Conservation (phyloP, 2,113 vertebrate genomes). For the Phrynosoma platyrhinos region DNA sequence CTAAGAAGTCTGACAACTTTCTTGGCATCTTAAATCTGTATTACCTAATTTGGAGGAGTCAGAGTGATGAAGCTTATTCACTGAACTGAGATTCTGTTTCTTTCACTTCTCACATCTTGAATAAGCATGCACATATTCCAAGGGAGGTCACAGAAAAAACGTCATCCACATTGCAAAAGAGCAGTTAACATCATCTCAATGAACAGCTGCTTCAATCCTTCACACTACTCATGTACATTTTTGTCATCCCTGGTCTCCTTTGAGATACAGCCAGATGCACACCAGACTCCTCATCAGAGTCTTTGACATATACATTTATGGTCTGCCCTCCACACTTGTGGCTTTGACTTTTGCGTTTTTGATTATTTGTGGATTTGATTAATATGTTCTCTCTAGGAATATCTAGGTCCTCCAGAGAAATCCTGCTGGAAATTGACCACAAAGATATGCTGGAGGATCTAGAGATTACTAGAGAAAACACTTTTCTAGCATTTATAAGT, state of each 20-base stretch:
- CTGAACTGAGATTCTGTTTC: not conserved
- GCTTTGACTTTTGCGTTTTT: too few relatives aligned
- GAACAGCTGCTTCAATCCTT: not conserved
- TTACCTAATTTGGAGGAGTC: not conserved
- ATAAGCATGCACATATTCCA: not conserved
- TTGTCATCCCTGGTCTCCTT: not conserved
- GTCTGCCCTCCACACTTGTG: too few relatives aligned
- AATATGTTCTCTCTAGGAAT: too few relatives aligned
- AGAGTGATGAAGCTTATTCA: slow-evolving; percentile 19
- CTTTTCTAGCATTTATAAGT: too few relatives aligned
- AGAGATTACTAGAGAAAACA: too few relatives aligned
- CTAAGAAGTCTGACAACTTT: slow-evolving; percentile 27
- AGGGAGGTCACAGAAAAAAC: not conserved
- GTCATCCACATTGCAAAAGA: not conserved
- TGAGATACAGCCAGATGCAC: not conserved
- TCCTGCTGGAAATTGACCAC: too few relatives aligned
- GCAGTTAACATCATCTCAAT: not conserved
- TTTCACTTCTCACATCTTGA: not conserved
- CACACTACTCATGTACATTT: not conserved
- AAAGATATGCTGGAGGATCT: too few relatives aligned
- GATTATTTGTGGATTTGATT: too few relatives aligned
- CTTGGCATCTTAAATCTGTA: slow-evolving; percentile 19
- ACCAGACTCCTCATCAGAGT: not conserved
- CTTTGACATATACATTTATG: too few relatives aligned
- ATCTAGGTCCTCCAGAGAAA: too few relatives aligned